Evolutionary conservation across 1,140 invertebrate genomes (phyloP), one percentile per base, ranked within the genome.

Genomic region (Euwallacea fornicatus): DNA sequence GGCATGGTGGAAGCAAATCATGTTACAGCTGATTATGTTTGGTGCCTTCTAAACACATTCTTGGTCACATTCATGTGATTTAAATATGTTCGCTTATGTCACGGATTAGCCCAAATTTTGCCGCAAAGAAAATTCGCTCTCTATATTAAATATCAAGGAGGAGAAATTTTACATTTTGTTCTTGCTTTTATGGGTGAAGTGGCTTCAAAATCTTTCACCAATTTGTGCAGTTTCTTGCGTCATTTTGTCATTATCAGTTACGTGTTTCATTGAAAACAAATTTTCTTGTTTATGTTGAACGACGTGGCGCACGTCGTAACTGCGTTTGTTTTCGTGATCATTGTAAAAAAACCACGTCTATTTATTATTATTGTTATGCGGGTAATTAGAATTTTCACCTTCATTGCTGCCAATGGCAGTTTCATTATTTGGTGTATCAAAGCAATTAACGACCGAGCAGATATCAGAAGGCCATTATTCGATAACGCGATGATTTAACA

Each of bases 301-400:
- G 21, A 33, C 21, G 21, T 33, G 21, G 21, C 21, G 21, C 21
- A 33, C 21, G 21, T 33, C 21, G 21, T 33, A 33, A 33, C 4
- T 33, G 21, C 21, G 21, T 33, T 33, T 33, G 21, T 33, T 33
- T 33, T 33, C 21, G 21, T 33, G 21, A 33, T 33, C 1, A 50
- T 50, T 47, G 9, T 50, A 50, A 50, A 50, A 46, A 50, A 50
- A 50, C 46, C 9, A 50, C 13, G 46, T 50, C 7, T 50, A 50
- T 50, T 50, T 13, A 50, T 50, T 50, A 50, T 50, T 50, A 50
- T 50, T 50, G 13, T 50, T 50, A 13, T 50, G 46, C 46, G 46
- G 46, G 46, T 50, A 50, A 50, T 50, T 50, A 50, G 13, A 50
- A 50, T 50, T 50, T 50, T 50, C 46, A 50, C 46, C 46, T 50